Conservation (phyloP, 1,140 invertebrate species). For the Brachionus asplanchnoidis region DNA sequence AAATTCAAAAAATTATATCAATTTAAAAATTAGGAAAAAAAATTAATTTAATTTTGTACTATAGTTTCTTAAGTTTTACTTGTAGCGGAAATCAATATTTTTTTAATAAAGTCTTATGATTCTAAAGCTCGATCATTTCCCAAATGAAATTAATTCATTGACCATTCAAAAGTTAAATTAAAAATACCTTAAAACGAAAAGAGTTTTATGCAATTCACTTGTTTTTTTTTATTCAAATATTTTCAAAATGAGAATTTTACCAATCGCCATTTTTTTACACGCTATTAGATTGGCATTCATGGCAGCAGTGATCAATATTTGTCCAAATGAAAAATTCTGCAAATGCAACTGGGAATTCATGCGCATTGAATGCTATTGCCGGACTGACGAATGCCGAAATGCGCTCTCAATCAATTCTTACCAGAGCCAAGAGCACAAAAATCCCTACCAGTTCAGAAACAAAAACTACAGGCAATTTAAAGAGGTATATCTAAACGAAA, state of each 20-base stretch:
- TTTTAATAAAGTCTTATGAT: conserved; percentile 29
- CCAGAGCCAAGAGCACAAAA: neutral
- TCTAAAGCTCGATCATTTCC: neutral
- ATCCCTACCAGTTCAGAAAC: neutral
- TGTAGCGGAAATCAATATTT: neutral
- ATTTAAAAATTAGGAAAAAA: neutral
- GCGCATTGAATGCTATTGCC: conserved; percentile 5
- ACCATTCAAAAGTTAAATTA: conserved; percentile 21
- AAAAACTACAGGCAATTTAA: neutral
- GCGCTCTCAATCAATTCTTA: neutral
- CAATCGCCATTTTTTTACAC: neutral
- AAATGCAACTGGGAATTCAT: conserved; percentile 19
- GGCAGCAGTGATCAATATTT: neutral
- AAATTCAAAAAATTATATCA: neutral
- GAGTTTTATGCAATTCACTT: neutral
- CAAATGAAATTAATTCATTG: neutral
- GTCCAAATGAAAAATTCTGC: conserved; percentile 24
- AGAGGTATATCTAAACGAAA: neutral
- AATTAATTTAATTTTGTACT: neutral
- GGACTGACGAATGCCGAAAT: neutral
- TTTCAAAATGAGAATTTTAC: neutral
- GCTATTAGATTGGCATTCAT: neutral
- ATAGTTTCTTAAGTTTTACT: neutral
- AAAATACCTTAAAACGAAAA: neutral
- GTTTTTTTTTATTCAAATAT: neutral